Conservation (phyloP, 2,888 invertebrate species). For the Tolmerus cingulatus region DNA sequence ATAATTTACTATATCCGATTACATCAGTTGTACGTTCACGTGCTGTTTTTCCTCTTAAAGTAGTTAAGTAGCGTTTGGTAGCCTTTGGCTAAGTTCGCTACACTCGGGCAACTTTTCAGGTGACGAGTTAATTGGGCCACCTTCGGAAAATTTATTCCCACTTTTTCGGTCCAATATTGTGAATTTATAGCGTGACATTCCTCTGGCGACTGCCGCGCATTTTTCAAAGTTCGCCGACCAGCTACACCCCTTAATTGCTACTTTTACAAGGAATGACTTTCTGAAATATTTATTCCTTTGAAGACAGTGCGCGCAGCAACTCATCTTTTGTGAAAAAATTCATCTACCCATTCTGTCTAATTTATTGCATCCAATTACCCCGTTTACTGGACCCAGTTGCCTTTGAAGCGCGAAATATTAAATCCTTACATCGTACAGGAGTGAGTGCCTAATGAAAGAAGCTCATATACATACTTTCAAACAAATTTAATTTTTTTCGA, state of each 20-base stretch:
- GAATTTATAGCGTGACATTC: background rate
- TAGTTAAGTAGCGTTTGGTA: slow-evolving; percentile 16
- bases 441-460: background rate
- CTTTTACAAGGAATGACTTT: background rate
- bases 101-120: background rate
- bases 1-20: slow-evolving; percentile 27
- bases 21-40: slow-evolving; percentile 15
- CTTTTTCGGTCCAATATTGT: background rate
- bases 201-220: background rate
- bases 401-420: background rate
- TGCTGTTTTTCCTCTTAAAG: slow-evolving; percentile 13
- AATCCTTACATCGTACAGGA: background rate
- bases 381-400: background rate
- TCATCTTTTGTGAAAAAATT: background rate
- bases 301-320: background rate
- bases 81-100: background rate
- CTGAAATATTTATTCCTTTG: slow-evolving; percentile 7
- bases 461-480: background rate
- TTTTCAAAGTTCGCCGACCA: background rate
- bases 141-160: background rate
- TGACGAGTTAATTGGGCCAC: slow-evolving; percentile 24
- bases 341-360: background rate
- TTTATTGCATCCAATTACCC: slow-evolving; percentile 28
- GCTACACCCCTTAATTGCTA: background rate
- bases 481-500: background rate